Percentiles rank a stretch among this genome's conserved stretches.
These are phyloP conservation scores for Agrochola lychnidis DNA, from an alignment of 2,888 invertebrate genomes.

Conservation along the genomic window DNA sequence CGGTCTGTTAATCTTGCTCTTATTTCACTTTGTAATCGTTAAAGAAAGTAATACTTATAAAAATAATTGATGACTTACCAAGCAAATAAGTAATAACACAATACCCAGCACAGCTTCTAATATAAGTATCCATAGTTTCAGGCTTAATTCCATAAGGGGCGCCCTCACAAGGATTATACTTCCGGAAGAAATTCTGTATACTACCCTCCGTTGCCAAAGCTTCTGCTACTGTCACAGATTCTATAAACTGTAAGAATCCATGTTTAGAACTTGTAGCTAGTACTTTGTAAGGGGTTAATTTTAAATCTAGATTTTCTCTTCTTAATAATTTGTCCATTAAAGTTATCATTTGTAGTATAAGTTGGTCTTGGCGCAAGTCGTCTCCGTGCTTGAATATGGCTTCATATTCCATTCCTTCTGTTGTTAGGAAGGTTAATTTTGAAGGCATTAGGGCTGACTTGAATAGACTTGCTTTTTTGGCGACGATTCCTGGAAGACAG, in stretches of 20 bases:
- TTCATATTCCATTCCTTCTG: slow-evolving; percentile 95
- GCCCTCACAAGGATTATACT: slow-evolving; percentile 96
- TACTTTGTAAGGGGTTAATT: slow-evolving; percentile 97
- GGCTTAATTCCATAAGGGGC: slow-evolving; percentile 97
- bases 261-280: slow-evolving; percentile 98
- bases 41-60: neutral
- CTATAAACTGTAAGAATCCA: slow-evolving; percentile 98
- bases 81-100: slow-evolving; percentile 99
- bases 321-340: slow-evolving; percentile 99
- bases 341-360: slow-evolving; percentile 99
- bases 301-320: slow-evolving; percentile 98
- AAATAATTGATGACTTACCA: slow-evolving; percentile 77
- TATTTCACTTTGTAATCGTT: neutral
- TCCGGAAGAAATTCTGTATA: slow-evolving; percentile 98
- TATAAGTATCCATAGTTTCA: slow-evolving; percentile 99
- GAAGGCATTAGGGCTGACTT: slow-evolving; percentile 99
- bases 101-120: slow-evolving; percentile 98
- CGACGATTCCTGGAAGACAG: slow-evolving; percentile 91
- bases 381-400: slow-evolving; percentile 99
- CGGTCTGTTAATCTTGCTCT: neutral
- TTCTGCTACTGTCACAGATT: slow-evolving; percentile 97
- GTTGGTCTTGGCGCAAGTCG: slow-evolving; percentile 98
- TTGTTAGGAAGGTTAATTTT: slow-evolving; percentile 96
- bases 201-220: slow-evolving; percentile 96
- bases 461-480: slow-evolving; percentile 97